These are phyloP conservation scores for Hydractinia echinata DNA, from an alignment of 30 jellyfish, hydroid and myxozoan species.

Conservation along the genomic window DNA sequence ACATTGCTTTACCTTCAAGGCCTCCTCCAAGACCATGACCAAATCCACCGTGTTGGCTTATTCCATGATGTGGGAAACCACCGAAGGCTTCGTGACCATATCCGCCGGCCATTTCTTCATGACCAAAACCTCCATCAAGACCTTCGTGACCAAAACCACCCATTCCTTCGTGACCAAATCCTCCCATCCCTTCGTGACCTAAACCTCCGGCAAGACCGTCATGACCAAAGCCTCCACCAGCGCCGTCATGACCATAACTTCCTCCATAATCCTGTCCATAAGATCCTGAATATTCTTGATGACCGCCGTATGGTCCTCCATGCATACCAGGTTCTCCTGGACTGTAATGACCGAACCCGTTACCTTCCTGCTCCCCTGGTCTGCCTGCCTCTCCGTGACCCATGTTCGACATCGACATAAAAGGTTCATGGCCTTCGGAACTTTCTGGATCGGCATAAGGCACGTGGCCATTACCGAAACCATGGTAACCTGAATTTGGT, in stretches of 20 bases:
- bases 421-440: conserved; percentile 14
- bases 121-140: not conserved
- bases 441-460: conserved; percentile 57
- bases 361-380: conserved; percentile 43
- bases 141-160: conserved; percentile 57
- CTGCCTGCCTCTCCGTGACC: conserved; percentile 39
- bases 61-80: conserved; percentile 12
- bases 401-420: conserved; percentile 24
- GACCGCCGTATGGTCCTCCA: conserved; percentile 10
- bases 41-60: not conserved
- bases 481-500: conserved; percentile 61
- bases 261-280: conserved; percentile 3
- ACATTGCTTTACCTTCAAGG: conserved; percentile 1
- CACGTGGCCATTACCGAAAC: conserved; percentile 44
- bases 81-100: not conserved
- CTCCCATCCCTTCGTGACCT: conserved; percentile 8
- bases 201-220: not conserved
- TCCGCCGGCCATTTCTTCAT: not conserved
- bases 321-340: not conserved
- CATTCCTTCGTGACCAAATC: conserved; percentile 29
- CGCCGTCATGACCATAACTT: conserved; percentile 5
- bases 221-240: not conserved
- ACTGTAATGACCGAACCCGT: not conserved
- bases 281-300: conserved; percentile 8
- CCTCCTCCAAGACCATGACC: not conserved